phyloP scores from a whole-genome alignment of 1,140 invertebrate genomes.

The Tetragonula clypearis region DNA sequence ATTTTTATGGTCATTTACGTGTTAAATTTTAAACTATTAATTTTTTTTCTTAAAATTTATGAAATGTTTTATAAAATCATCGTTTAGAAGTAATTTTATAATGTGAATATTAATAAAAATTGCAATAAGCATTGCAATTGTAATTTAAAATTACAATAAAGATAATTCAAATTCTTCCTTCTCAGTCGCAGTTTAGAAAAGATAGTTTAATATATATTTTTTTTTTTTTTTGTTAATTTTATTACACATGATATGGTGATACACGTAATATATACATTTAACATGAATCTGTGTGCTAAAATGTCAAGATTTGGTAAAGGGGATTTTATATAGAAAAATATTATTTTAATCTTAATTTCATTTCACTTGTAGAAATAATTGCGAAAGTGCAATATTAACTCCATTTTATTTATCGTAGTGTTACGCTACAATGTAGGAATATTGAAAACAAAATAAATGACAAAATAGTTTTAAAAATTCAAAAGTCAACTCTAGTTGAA shows the following conservation, averaged over 20 bases:
- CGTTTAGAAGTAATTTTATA: neutral
- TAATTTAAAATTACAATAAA: slow-evolving; percentile 10
- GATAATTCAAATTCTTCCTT: neutral
- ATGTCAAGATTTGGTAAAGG: neutral
- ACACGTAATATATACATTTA: slow-evolving; percentile 3
- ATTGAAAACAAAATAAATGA: neutral
- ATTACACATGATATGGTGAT: neutral
- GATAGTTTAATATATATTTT: neutral
- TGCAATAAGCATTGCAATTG: neutral
- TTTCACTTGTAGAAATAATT: neutral
- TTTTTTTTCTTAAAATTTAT: neutral
- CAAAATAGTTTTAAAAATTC: neutral
- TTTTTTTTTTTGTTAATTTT: neutral
- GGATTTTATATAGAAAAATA: neutral
- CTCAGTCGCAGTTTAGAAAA: neutral
- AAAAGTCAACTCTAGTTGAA: neutral
- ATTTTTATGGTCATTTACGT: neutral
- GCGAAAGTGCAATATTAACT: neutral
- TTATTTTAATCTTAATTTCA: neutral
- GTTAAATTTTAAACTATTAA: neutral
- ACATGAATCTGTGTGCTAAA: neutral
- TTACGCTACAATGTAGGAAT: neutral
- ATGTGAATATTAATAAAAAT: neutral
- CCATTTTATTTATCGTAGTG: neutral
- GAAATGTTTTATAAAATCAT: slow-evolving; percentile 2